phyloP scores from a whole-genome alignment of 2,888 invertebrate species.

The Choristoneura rosaceana region DNA sequence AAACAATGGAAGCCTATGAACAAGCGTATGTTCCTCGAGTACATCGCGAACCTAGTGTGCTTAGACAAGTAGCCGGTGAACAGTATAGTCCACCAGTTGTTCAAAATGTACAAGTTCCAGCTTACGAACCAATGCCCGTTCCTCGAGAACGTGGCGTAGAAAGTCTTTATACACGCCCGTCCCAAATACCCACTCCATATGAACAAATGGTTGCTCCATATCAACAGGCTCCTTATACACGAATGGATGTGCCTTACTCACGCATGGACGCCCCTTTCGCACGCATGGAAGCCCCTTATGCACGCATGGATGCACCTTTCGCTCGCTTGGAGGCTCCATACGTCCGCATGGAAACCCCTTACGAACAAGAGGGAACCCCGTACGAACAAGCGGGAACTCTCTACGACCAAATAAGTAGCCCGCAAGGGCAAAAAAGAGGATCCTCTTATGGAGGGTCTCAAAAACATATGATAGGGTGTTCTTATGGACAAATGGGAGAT shows the following conservation, averaged over 20 bases:
- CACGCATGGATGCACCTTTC: not conserved
- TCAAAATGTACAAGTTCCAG: not conserved
- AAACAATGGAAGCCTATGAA: not conserved
- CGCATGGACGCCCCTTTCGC: not conserved
- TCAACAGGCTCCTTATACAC: not conserved
- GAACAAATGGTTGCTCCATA: not conserved
- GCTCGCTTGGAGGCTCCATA: not conserved
- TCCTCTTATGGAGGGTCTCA: not conserved
- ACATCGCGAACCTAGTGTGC: not conserved
- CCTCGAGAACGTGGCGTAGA: not conserved
- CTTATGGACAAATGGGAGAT: not conserved
- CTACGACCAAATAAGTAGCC: not conserved
- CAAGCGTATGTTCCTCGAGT: not conserved
- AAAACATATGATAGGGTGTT: not conserved
- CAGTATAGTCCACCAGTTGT: not conserved
- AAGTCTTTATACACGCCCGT: not conserved
- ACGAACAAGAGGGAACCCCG: not conserved
- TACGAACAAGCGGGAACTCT: not conserved
- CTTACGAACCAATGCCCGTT: not conserved
- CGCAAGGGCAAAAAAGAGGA: not conserved
- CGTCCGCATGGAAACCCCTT: not conserved
- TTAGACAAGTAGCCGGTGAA: not conserved
- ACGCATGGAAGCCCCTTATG: not conserved
- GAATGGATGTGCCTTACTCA: not conserved
- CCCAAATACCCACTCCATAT: not conserved